Evolutionary conservation across 2,888 invertebrate species (phyloP), one percentile per base, ranked within the genome.

Genomic region (Ormyrus rosae): DNA sequence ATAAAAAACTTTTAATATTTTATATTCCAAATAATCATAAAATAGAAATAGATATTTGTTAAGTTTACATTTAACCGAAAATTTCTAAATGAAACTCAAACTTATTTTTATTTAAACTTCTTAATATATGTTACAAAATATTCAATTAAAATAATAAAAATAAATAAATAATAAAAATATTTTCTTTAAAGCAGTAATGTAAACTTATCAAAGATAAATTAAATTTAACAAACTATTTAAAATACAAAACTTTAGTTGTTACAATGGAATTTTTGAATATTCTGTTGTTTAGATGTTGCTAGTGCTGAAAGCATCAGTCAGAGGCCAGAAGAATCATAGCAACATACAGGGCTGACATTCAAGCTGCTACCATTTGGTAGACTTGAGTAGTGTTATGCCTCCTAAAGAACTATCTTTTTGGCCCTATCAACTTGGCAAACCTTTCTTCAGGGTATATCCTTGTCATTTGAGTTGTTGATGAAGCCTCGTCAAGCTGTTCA

Each of bases 371-470:
- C 89, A 80, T 87, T 88, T 80, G 90, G 90, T 90, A 90, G 89
- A 87, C 88, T 89, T 87, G 86, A 86, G 86, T 88, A 88, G 87
- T 89, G 90, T 90, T 89, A 90, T 90, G 90, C 88, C 87, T 87
- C 87, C 86, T 85, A 86, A 85, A 86, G 87, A 88, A 85, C 87
- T 84, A 86, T 86, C 87, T 87, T 84, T 87, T 87, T 88, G 85
- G 87, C 87, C 85, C 85, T 86, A 88, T 87, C 88, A 84, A 86
- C 89, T 87, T 85, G 85, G 86, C 87, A 86, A 89, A 86, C 87
- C 87, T 89, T 87, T 84, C 85, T 88, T 86, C 86, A 86, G 86
- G 86, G 86, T 89, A 87, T 87, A 88, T 86, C 85, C 85, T 86
- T 86, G 86, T 86, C 87, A 87, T 87, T 88, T 89, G 86, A 84